phyloP scores from a whole-genome alignment of 2,797 vertebrate genomes.

The Pogonophryne albipinna region DNA sequence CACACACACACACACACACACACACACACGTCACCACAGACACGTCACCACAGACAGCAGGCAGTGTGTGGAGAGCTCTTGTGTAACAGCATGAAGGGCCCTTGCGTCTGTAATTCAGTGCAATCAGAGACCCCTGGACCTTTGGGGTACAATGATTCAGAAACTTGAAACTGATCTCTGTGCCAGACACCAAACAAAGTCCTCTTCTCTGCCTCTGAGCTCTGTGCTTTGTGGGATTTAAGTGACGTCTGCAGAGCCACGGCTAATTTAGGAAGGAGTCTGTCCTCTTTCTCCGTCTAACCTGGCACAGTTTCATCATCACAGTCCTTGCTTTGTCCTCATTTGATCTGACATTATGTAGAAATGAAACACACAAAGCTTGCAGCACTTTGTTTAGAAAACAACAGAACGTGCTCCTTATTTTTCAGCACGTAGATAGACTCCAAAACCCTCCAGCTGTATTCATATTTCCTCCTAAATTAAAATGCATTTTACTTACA shows the following conservation, averaged over 20 bases:
- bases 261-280: slow-evolving; percentile 27
- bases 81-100: slow-evolving; percentile 61
- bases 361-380: slow-evolving; percentile 22
- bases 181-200: slow-evolving; percentile 30
- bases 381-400: neutral
- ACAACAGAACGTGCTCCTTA: slow-evolving; percentile 25
- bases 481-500: neutral
- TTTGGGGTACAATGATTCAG: slow-evolving; percentile 65
- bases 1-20: neutral
- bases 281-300: slow-evolving; percentile 9
- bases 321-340: neutral
- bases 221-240: slow-evolving; percentile 15
- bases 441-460: neutral
- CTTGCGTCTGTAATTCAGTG: slow-evolving; percentile 76
- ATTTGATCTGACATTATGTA: slow-evolving; percentile 12
- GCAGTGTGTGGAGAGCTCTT: slow-evolving; percentile 51
- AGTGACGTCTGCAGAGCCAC: slow-evolving; percentile 28
- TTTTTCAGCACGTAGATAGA: slow-evolving; percentile 5
- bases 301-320: slow-evolving; percentile 1
- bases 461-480: too few relatives aligned
- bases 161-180: slow-evolving; percentile 67
- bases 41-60: slow-evolving; percentile 48
- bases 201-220: slow-evolving; percentile 25
- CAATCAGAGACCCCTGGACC: slow-evolving; percentile 74
- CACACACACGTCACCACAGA: slow-evolving; percentile 45